Percentiles rank a stretch among this genome's conserved stretches.
phyloP scores from a whole-genome alignment of 2,797 vertebrate species.

The Poeciliopsis presidionis region DNA sequence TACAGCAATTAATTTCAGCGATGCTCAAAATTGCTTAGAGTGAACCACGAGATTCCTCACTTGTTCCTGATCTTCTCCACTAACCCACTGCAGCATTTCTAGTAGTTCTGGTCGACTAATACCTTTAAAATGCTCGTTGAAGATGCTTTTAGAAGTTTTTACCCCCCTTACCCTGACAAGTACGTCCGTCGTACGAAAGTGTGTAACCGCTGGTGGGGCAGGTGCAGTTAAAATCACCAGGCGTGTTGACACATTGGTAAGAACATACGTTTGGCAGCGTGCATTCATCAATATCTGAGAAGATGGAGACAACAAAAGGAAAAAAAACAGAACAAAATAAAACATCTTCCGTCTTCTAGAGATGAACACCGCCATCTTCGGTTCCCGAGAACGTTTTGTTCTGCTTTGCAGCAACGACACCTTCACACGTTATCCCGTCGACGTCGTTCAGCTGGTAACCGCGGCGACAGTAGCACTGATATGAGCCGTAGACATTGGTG shows the following conservation, averaged over 20 bases:
- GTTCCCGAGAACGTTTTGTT: background rate
- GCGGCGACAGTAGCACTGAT: slow-evolving; percentile 91
- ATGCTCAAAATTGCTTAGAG: background rate
- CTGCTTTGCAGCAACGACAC: slow-evolving; percentile 62
- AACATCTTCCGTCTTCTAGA: background rate
- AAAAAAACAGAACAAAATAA: background rate
- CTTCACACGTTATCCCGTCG: slow-evolving; percentile 89
- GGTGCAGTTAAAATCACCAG: slow-evolving; percentile 90
- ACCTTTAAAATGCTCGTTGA: background rate
- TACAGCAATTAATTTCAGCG: background rate
- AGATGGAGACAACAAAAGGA: background rate
- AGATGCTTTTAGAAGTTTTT: background rate
- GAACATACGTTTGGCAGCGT: slow-evolving; percentile 88
- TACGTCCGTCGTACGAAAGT: slow-evolving; percentile 84
- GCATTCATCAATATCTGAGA: slow-evolving; percentile 92
- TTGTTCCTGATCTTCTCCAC: background rate
- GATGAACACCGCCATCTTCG: background rate
- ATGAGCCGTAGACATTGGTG: slow-evolving; percentile 90
- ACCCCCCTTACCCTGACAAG: slow-evolving; percentile 85
- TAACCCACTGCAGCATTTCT: background rate
- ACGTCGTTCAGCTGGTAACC: slow-evolving; percentile 91
- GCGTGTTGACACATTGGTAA: slow-evolving; percentile 87
- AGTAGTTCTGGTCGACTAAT: background rate
- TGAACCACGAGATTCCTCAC: background rate
- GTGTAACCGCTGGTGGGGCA: slow-evolving; percentile 88